phyloP scores from a whole-genome alignment of 2,888 invertebrate species.

The Clivina fossor region DNA sequence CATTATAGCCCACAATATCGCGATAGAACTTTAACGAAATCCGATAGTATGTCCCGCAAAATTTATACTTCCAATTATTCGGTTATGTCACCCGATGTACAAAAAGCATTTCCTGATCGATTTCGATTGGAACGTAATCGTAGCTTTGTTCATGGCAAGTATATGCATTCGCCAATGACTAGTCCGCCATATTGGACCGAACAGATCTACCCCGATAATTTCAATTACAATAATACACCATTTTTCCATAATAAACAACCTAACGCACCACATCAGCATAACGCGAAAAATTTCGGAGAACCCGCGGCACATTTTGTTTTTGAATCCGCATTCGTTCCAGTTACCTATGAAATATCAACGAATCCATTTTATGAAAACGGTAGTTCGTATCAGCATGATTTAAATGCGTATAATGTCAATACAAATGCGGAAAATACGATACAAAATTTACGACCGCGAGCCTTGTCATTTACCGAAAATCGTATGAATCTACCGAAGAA shows the following conservation, averaged over 20 bases:
- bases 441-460: conserved; percentile 50
- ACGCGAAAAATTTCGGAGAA: conserved; percentile 26
- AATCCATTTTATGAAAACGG: conserved; percentile 17
- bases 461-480: conserved; percentile 58
- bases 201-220: conserved; percentile 25
- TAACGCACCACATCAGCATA: conserved; percentile 6
- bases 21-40: conserved; percentile 52
- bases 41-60: conserved; percentile 52
- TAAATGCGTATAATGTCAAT: conserved; percentile 21
- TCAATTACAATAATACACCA: conserved; percentile 16
- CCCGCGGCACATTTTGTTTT: conserved; percentile 24
- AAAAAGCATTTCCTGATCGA: conserved; percentile 32
- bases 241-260: conserved; percentile 11
- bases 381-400: conserved; percentile 15
- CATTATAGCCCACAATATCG: conserved; percentile 43
- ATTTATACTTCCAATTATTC: conserved; percentile 47
- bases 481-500: conserved; percentile 48
- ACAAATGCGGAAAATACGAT: conserved; percentile 7
- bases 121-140: conserved; percentile 43
- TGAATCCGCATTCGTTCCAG: conserved; percentile 26
- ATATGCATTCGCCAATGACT: conserved; percentile 24
- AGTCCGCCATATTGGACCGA: conserved; percentile 33
- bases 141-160: conserved; percentile 42
- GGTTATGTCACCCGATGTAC: conserved; percentile 31
- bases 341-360: conserved; percentile 3